Conservation (phyloP, 1,140 invertebrate genomes). For the Caenorhabditis remanei region DNA sequence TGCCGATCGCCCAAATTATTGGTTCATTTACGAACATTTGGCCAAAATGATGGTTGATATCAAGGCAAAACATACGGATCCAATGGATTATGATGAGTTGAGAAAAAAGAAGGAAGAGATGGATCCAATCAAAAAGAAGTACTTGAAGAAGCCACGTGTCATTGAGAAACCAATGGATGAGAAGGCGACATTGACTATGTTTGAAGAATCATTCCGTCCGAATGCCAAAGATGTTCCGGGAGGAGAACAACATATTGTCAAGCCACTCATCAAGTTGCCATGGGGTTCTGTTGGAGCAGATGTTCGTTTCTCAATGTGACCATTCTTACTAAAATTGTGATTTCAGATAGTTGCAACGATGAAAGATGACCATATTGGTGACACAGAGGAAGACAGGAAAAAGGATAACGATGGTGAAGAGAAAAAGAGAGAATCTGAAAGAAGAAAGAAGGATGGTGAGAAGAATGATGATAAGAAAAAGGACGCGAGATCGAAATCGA, state of each 20-base stretch:
- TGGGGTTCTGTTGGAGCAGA: not conserved
- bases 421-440: not conserved
- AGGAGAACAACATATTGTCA: not conserved
- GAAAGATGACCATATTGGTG: not conserved
- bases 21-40: not conserved
- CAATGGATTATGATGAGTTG: conserved; percentile 37
- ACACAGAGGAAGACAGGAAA: not conserved
- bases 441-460: not conserved
- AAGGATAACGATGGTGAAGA: not conserved
- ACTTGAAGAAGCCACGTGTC: not conserved
- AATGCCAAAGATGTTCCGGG: not conserved
- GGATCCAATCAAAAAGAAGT: not conserved
- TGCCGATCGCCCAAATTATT: conserved; percentile 13
- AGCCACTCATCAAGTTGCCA: not conserved
- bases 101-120: conserved; percentile 9
- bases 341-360: not conserved
- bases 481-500: not conserved
- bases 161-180: conserved; percentile 15
- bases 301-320: not conserved
- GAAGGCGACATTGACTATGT: conserved; percentile 6
- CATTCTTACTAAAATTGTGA: not conserved
- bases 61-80: conserved; percentile 21
- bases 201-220: conserved; percentile 3
- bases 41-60: conserved; percentile 7
- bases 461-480: not conserved